Conservation (phyloP, 2,888 invertebrate genomes). For the Tenthredo livida region DNA sequence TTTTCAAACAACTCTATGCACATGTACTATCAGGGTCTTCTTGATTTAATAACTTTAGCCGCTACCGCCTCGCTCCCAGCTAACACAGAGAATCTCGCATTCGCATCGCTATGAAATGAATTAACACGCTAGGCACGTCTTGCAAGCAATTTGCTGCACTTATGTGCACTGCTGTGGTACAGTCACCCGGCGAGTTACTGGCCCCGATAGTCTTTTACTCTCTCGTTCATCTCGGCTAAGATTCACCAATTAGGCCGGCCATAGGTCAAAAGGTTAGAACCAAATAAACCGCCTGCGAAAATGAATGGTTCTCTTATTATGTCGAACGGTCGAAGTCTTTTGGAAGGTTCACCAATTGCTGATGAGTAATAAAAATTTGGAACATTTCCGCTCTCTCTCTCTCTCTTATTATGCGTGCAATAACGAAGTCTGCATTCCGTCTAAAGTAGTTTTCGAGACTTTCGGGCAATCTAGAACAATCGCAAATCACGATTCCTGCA, state of each 20-base stretch:
- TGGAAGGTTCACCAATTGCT: not conserved
- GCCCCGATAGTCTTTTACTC: slow-evolving; percentile 56
- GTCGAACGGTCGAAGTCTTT: not conserved
- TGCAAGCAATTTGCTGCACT: slow-evolving; percentile 71
- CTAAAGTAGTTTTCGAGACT: not conserved
- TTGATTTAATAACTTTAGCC: slow-evolving; percentile 47
- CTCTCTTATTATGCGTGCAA: not conserved
- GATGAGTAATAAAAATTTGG: not conserved
- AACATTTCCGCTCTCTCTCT: not conserved
- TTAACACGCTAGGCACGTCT: slow-evolving; percentile 68
- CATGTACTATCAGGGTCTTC: slow-evolving; percentile 30
- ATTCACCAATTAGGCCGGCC: slow-evolving; percentile 49
- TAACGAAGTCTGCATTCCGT: not conserved
- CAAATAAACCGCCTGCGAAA: not conserved
- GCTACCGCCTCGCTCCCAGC: slow-evolving; percentile 17
- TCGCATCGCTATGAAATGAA: slow-evolving; percentile 63
- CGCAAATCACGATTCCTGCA: not conserved
- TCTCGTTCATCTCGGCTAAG: slow-evolving; percentile 46
- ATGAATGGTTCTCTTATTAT: not conserved
- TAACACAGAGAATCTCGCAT: slow-evolving; percentile 58
- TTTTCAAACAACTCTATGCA: slow-evolving; percentile 33
- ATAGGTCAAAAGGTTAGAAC: slow-evolving; percentile 15
- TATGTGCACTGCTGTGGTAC: slow-evolving; percentile 62
- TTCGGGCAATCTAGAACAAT: not conserved
- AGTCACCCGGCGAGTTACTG: slow-evolving; percentile 58